Evolutionary conservation across 2,113 vertebrate species (phyloP).

Genomic region (Panthera tigris): DNA sequence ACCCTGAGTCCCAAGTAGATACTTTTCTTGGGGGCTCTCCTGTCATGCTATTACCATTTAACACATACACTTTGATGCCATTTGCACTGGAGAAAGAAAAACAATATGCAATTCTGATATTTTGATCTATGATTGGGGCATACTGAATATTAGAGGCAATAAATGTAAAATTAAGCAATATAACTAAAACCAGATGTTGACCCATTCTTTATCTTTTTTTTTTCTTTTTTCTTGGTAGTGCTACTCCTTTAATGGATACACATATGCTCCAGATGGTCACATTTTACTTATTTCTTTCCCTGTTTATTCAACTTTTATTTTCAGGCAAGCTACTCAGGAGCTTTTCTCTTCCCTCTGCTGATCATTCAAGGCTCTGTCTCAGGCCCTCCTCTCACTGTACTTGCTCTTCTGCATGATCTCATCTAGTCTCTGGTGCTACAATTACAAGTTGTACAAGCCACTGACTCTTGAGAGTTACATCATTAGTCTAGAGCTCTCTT

Average conservation of each 20-base stretch:
- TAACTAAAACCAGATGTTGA: neutral
- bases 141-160: neutral
- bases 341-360: neutral
- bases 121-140: neutral
- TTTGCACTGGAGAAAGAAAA: neutral
- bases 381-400: neutral
- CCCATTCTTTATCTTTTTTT: neutral
- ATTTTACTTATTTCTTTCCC: neutral
- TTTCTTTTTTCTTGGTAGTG: neutral
- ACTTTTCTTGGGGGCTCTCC: neutral
- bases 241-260: neutral
- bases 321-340: neutral
- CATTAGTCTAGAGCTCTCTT: neutral
- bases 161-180: neutral
- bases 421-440: neutral
- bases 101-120: neutral
- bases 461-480: neutral
- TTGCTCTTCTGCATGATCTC: neutral
- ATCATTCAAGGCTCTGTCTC: neutral
- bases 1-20: neutral
- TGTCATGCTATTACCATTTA: neutral
- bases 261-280: neutral
- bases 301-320: neutral
- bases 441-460: neutral
- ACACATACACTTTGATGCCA: neutral